Percentiles rank a stretch among this genome's conserved stretches.
phyloP scores from a whole-genome alignment of 2,888 invertebrate species.

The Phorcus lineatus region DNA sequence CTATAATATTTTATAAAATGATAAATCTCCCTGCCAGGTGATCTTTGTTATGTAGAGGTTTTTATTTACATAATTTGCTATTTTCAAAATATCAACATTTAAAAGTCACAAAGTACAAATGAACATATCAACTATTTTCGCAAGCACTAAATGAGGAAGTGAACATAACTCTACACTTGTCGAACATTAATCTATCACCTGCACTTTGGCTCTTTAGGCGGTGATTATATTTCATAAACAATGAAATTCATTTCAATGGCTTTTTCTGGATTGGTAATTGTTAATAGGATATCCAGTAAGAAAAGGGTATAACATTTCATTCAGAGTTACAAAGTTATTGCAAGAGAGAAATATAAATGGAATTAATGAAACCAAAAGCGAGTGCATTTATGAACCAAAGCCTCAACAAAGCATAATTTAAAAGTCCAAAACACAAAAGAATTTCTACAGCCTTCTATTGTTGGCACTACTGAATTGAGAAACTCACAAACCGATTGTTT shows the following conservation, averaged over 20 bases:
- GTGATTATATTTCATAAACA: background rate
- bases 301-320: slow-evolving; percentile 6
- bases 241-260: background rate
- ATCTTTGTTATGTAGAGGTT: no score
- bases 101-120: no score
- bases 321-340: background rate
- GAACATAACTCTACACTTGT: no score
- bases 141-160: no score
- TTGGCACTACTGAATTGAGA: background rate
- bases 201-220: background rate
- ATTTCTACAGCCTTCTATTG: background rate
- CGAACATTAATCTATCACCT: background rate
- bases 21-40: no score
- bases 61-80: no score
- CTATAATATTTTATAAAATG: no score
- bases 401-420: background rate
- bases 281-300: background rate
- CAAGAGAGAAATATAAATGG: background rate
- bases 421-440: background rate
- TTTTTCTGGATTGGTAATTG: slow-evolving; percentile 19
- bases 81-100: no score
- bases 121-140: no score
- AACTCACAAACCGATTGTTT: no score
- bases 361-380: background rate
- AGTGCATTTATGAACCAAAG: background rate